Conservation (phyloP, 2,888 invertebrate genomes). For the Baccha elongata region DNA sequence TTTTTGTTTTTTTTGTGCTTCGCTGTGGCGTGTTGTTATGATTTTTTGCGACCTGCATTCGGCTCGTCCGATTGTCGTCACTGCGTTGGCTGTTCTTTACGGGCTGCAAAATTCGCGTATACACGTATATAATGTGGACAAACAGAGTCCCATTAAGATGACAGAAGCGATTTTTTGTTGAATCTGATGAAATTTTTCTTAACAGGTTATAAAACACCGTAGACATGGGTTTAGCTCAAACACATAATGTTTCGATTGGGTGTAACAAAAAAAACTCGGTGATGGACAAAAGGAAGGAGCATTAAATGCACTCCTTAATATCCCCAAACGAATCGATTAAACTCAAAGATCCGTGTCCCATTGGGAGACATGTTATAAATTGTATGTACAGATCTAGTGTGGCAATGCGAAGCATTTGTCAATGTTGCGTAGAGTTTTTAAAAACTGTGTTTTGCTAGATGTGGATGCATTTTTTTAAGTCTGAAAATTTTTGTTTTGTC, state of each 20-base stretch:
- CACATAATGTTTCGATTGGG: constrained; percentile 72
- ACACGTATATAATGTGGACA: constrained; percentile 63
- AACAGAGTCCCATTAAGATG: constrained; percentile 70
- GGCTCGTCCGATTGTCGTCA: constrained; percentile 70
- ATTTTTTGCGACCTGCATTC: constrained; percentile 63
- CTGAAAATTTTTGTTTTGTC: neutral
- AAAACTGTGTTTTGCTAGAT: neutral
- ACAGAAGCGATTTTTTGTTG: constrained; percentile 68
- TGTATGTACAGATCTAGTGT: constrained; percentile 64
- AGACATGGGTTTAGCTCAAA: constrained; percentile 69
- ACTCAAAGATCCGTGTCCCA: constrained; percentile 68
- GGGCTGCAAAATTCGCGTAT: constrained; percentile 63
- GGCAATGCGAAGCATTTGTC: constrained; percentile 43
- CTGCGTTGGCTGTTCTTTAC: constrained; percentile 62
- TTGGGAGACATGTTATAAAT: constrained; percentile 38
- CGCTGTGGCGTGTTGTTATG: constrained; percentile 66
- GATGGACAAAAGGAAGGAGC: constrained; percentile 68
- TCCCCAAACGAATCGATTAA: constrained; percentile 73
- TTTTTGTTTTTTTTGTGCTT: constrained; percentile 8
- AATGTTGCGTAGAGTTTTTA: neutral
- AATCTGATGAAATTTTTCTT: constrained; percentile 70
- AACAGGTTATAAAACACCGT: constrained; percentile 74
- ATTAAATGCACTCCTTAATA: constrained; percentile 74
- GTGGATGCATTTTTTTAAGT: neutral
- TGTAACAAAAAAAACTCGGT: constrained; percentile 67